Evolutionary conservation across 2,888 invertebrate genomes (phyloP), one percentile per base, ranked within the genome.

Genomic region (Chalcosyrphus nemorum): DNA sequence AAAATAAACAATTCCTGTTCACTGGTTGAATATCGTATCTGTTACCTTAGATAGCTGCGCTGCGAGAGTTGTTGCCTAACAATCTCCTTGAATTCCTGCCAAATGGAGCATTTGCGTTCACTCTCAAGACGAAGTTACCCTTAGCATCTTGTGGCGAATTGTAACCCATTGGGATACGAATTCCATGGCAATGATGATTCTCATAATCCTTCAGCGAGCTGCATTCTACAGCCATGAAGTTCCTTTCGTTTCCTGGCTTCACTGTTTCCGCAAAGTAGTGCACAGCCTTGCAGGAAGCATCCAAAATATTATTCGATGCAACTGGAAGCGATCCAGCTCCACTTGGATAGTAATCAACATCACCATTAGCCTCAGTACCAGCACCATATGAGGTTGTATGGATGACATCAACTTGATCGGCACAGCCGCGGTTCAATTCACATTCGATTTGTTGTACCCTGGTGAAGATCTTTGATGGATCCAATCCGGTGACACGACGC

Each of bases 311-410:
- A 2, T 88, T 86, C 6, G 89, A 87, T 6, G 90, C 91, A 76
- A 90, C 89, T n/a, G 88, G 89, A 54, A 86, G 87, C 6, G 86
- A 78, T 1, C 76, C 68, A 0, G 87, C 89, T 6, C 90, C 91
- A 66, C 90, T 90, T 19, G 92, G 91, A 63, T 89, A 91, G 88
- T 91, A 91, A 63, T 91, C 91, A 78, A 87, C 90, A 86, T 91
- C 89, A 32, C 89, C 91, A 32, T 84, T 80, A 57, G 61, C 50
- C 11, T 68, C 63, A 13, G 80, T 54, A 45, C 63, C 90, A 87
- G 89, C 88, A 35, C 90, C 89, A 29, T 88, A 88, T 47, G 87
- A 88, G 0, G 91, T 89, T 6, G 91, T 88, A 74, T 91, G 91
- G 56, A 91, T 90, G 78, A 87, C 91, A 86, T 90, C 91, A 29